A percentile compares a stretch with the other conserved stretches of the same genome.
These are phyloP conservation scores for Butastur rufipennis DNA, from an alignment of 2,113 vertebrate genomes.

Conservation along the genomic window DNA sequence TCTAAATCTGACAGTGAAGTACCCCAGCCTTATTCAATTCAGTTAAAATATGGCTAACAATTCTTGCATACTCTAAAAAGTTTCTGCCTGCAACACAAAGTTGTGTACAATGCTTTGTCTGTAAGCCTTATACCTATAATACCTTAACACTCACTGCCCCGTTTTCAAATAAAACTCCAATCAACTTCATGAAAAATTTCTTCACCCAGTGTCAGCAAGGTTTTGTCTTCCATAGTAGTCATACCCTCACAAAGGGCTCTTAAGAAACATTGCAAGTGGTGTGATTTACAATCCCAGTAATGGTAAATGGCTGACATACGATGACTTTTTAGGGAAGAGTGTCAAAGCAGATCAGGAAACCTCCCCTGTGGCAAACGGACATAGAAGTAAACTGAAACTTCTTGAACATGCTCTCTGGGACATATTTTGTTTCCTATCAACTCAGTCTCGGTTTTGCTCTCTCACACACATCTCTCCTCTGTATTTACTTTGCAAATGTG, in stretches of 20 bases:
- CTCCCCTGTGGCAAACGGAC: rapidly evolving
- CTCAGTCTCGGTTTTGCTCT: background rate
- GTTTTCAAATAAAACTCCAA: background rate
- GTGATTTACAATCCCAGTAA: background rate
- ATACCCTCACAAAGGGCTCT: background rate
- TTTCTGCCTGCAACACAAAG: background rate
- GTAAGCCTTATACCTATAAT: background rate
- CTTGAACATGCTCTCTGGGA: background rate
- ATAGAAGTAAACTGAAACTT: background rate
- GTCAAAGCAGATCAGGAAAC: background rate
- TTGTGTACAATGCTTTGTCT: background rate
- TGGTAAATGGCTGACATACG: rapidly evolving
- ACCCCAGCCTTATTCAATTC: background rate
- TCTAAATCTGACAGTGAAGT: background rate
- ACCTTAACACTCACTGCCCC: background rate
- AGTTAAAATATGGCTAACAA: background rate
- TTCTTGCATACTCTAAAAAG: background rate
- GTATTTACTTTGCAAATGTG: background rate
- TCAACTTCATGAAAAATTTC: background rate
- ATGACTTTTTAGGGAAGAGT: background rate
- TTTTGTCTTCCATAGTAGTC: background rate
- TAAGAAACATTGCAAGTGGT: rapidly evolving
- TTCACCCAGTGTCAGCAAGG: background rate
- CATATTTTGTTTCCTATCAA: background rate
- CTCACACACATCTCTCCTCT: background rate